phyloP scores from a whole-genome alignment of 2,797 vertebrate genomes.

The Hypotaenidia okinawae region DNA sequence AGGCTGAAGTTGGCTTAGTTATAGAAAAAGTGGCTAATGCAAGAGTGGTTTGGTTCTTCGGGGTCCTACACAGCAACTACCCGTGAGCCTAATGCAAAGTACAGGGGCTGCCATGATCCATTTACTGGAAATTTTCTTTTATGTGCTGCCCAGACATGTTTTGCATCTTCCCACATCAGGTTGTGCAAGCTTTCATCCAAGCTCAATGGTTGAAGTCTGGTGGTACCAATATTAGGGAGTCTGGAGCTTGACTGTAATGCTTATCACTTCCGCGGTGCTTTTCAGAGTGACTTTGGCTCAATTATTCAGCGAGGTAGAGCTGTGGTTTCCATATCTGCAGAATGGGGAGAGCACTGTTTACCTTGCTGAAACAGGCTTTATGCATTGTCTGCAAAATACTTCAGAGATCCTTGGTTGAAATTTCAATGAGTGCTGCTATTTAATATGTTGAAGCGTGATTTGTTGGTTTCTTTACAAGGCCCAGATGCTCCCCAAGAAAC shows the following conservation, averaged over 20 bases:
- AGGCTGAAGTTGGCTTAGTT: not conserved
- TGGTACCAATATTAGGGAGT: not conserved
- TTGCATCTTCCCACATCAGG: not conserved
- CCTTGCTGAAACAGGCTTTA: conserved; percentile 1
- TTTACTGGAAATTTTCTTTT: not conserved
- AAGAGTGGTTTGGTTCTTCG: not conserved
- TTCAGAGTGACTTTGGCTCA: not conserved
- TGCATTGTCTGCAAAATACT: not conserved
- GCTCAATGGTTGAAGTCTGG: not conserved
- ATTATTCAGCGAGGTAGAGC: not conserved
- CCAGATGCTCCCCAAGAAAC: not conserved
- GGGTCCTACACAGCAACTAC: not conserved
- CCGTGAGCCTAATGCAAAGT: not conserved
- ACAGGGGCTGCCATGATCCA: not conserved
- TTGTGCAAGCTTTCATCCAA: not conserved
- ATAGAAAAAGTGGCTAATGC: not conserved
- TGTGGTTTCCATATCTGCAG: not conserved
- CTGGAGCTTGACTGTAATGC: not conserved
- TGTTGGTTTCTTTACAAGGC: conserved; percentile 3
- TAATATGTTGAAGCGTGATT: not conserved
- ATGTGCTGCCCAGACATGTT: not conserved
- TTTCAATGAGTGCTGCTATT: not conserved
- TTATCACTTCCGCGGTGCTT: not conserved
- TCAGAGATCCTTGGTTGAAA: not conserved
- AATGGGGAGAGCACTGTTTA: not conserved